Evolutionary conservation across 2,113 vertebrate genomes (phyloP), one percentile per base, ranked within the genome.

Genomic region (Cynopterus brachyotis): DNA sequence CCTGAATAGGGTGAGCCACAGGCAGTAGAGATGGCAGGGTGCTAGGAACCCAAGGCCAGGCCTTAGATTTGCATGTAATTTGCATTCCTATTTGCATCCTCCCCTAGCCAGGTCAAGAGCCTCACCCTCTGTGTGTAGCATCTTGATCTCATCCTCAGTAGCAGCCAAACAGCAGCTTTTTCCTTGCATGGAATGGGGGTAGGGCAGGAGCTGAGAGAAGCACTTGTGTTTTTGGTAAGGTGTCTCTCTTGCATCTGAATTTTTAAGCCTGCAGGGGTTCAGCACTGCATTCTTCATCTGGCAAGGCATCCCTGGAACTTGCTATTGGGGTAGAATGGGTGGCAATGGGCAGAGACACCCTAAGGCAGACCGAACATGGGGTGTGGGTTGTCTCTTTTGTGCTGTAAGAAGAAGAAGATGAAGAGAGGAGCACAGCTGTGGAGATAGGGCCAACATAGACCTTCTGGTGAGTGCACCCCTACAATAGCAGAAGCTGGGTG

Each of bases 71-170:
- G 47, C 97, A 79, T 86, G 24, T 7, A 26, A 98, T 97, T 97
- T 88, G 76, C 91, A 91, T 90, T 53, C 26, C 1, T 16, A 94
- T 97, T 96, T 97, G 91, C 95, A 83, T 87, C 50, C 50, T 87
- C 37, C 91, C 95, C 95, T 93, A 93, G 50, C 37, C 81, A 79
- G 84, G 81, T 78, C 50, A 11, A 73, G 76, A 55, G 66, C 75
- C 70, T 37, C 0, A 4, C 35, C 72, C 66, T 75, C 87, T 78
- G 50, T 62, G 40, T 70, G 66, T n/a, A 67, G 85, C 64, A 45
- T 85, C 85, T 67, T 50, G 78, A 50, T 70, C 19, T 89, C 11
- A 20, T 73, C 75, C 53, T 92, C 42, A 30, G 80, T 9, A 86
- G 57, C 45, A 72, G 60, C 47, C 55, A 37, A 60, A 6, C 42